Evolutionary conservation across 2,888 invertebrate genomes (phyloP), one percentile per base, ranked within the genome.

Genomic region (Lottia gigantea): DNA sequence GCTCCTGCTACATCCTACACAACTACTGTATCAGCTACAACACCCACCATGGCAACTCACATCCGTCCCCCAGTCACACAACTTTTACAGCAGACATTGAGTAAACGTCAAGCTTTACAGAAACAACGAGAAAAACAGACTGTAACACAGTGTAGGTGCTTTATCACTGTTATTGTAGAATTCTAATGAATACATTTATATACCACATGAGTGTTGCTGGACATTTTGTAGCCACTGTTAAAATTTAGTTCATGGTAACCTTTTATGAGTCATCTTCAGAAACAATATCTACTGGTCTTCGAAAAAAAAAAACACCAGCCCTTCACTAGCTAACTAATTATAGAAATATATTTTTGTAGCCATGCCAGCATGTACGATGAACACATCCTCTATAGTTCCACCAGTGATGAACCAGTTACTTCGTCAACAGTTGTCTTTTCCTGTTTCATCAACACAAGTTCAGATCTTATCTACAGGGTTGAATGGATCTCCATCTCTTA

Each of bases 31-130:
- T 45, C 71, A 31, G 47, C 72, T 40, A 31, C 66, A 61, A 64
- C 47, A n/a, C 66, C 63, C 16, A 46, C 64, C 2, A n/a, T 31
- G 61, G 65, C 71, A 6, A 64, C 72, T 14, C 16, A 70, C 47
- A 49, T 66, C 23, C 69, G 79, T 16, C 71, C 80, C 2, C 83
- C 83, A 7, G 83, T 84, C 16, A 82, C 82, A 11, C 80, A 83
- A 76, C 74, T 84, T 31, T 74, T 84, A 12, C 83, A 83, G 23
- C 79, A 80, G 65, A 82, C 82, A 4, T 67, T 84, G 12, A 79
- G 79, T 31, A 81, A 83, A 67, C 70, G 83, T 23, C 82, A 82
- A 68, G 77, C 76, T 46, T 71, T 78, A 26, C 74, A 74, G 64
- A 68, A 71, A 47, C 70, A 67, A 63, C 70, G 55, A 55, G 55